Evolutionary conservation across 1,140 invertebrate genomes (phyloP).

Genomic region (Latrodectus geometricus): DNA sequence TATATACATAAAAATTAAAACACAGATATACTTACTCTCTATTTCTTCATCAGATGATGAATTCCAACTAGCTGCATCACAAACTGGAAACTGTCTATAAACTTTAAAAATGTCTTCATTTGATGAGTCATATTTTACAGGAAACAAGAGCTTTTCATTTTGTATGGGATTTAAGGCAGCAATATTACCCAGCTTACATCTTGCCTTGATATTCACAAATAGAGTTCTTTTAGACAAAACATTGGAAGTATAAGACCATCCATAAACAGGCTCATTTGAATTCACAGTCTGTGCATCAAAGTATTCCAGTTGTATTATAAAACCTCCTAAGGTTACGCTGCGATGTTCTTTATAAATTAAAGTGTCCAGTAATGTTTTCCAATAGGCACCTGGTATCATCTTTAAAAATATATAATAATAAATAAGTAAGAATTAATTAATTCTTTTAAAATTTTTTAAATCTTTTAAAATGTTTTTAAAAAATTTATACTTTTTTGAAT

Average conservation of each 20-base stretch:
- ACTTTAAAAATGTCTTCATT: constrained; percentile 44
- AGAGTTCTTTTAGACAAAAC: constrained; percentile 22
- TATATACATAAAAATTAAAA: background rate
- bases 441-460: too few relatives aligned
- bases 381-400: constrained; percentile 59
- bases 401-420: background rate
- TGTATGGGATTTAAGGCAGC: constrained; percentile 8
- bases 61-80: constrained; percentile 26
- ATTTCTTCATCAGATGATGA: constrained; percentile 27
- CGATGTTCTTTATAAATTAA: constrained; percentile 29
- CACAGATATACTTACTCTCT: constrained; percentile 10
- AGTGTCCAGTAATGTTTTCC: constrained; percentile 34
- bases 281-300: constrained; percentile 40
- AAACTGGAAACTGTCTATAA: constrained; percentile 39
- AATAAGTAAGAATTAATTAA: background rate
- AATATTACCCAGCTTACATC: constrained; percentile 34
- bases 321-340: constrained; percentile 43
- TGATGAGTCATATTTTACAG: constrained; percentile 25
- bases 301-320: constrained; percentile 54
- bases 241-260: constrained; percentile 38
- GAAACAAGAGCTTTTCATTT: constrained; percentile 48
- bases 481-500: background rate
- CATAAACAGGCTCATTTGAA: constrained; percentile 35
- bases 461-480: too few relatives aligned
- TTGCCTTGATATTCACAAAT: constrained; percentile 50